Evolutionary conservation across 2,797 vertebrate genomes (phyloP).

Genomic region (Liasis olivaceus): DNA sequence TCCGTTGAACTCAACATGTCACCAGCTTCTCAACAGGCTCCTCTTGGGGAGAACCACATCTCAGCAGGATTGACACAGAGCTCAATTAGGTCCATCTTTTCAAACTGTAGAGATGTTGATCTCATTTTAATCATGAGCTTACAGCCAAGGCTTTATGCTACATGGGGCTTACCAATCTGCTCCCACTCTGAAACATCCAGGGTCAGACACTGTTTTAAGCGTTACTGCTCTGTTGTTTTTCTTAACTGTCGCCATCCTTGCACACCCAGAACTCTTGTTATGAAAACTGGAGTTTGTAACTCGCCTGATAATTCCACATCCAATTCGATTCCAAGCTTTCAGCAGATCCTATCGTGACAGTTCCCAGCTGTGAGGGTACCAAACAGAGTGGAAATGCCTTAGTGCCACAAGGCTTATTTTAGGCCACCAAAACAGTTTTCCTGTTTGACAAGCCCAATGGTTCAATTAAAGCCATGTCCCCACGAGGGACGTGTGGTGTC

Average conservation of each 20-base stretch:
- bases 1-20: background rate
- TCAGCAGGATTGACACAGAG: too few relatives aligned
- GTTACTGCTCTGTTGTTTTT: background rate
- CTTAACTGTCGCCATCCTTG: background rate
- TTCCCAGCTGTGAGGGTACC: background rate
- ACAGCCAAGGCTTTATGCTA: background rate
- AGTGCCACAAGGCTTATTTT: background rate
- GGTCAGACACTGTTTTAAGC: background rate
- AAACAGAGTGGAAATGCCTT: background rate
- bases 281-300: background rate
- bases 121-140: background rate
- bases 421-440: background rate
- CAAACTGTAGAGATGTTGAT: too few relatives aligned
- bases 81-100: background rate
- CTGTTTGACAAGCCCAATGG: background rate
- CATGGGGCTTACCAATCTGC: too few relatives aligned
- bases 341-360: background rate
- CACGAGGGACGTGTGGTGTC: background rate
- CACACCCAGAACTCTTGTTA: background rate
- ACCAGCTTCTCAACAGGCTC: too few relatives aligned
- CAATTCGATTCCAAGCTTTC: background rate
- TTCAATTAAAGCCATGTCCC: background rate
- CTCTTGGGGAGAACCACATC: too few relatives aligned
- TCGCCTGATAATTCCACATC: background rate
- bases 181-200: background rate